Evolutionary conservation across 2,797 vertebrate genomes (phyloP), one percentile per base, ranked within the genome.

Genomic region (Vespertilio murinus): DNA sequence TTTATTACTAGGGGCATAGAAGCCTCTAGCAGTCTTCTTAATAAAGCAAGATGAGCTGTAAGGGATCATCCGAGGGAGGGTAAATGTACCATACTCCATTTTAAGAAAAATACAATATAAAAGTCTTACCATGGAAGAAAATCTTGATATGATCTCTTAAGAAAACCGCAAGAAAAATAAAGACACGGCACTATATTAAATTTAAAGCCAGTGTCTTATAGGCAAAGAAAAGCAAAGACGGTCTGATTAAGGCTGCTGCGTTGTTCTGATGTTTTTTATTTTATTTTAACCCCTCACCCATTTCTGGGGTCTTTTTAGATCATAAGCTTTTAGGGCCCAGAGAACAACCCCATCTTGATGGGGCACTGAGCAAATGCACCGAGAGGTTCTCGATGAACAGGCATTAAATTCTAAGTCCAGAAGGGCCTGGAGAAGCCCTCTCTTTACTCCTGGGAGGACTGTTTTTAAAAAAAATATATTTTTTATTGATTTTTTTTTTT

Each of bases 151-250:
- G 95, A 92, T 95, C 79, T 96, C 96, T 90, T 80, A 97, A 88
- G 83, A 96, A 96, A 97, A 95, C 94, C 67, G 95, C 69, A 93
- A 95, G 94, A 96, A 97, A 96, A 96, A 97, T 96, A 97, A 93
- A 96, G 94, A 95, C 67, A 75, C 82, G 96, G 93, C 79, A 96
- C 74, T 94, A 95, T 97, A 97, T 97, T 97, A 96, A 97, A 97
- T 96, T 96, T 97, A 97, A 97, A 97, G 95, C 96, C 92, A 65
- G 79, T 81, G 95, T 94, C 96, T 97, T 96, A 95, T 30, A 94
- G 93, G 91, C 93, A 95, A 87, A 97, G 96, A 74, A 94, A 94
- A 94, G 81, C 80, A 93, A 97, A 95, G 95, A 30, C 52, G 49
- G 88, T 92, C 75, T 97, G 90, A 95, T 96, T 95, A 95, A 96